A percentile compares a stretch with the other conserved stretches of the same genome.
Conservation (phyloP, 2,113 vertebrate species). For the Micromys minutus region DNA sequence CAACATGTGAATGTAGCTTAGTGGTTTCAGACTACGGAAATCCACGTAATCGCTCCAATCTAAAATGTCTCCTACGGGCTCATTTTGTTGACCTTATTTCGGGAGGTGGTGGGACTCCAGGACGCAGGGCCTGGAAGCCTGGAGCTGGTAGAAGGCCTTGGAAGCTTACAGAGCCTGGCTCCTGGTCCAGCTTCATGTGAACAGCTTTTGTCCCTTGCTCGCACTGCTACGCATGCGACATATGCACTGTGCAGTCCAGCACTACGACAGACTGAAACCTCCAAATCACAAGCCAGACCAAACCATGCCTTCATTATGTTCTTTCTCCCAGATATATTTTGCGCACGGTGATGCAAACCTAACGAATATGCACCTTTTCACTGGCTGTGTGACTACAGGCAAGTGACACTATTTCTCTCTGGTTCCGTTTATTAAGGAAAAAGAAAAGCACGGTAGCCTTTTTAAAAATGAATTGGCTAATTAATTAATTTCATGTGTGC, state of each 20-base stretch:
- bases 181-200: not conserved
- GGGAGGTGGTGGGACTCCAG: not conserved
- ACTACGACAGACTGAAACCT: not conserved
- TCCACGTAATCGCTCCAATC: not conserved
- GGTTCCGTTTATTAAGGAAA: not conserved
- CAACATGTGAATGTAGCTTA: not conserved
- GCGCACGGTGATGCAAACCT: not conserved
- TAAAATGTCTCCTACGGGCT: not conserved
- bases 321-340: not conserved
- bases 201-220: not conserved
- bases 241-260: not conserved
- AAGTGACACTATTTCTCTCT: not conserved
- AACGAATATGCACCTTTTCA: not conserved
- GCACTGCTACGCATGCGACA: not conserved
- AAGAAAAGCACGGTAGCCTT: not conserved
- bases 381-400: not conserved
- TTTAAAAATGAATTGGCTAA: not conserved
- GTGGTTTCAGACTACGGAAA: not conserved
- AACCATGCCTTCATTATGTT: not conserved
- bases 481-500: not conserved
- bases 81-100: not conserved
- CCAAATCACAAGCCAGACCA: not conserved
- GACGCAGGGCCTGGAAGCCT: not conserved
- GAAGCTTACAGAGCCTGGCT: not conserved
- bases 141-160: not conserved